Conservation (phyloP, 2,888 invertebrate genomes). For the Cetonia aurata region DNA sequence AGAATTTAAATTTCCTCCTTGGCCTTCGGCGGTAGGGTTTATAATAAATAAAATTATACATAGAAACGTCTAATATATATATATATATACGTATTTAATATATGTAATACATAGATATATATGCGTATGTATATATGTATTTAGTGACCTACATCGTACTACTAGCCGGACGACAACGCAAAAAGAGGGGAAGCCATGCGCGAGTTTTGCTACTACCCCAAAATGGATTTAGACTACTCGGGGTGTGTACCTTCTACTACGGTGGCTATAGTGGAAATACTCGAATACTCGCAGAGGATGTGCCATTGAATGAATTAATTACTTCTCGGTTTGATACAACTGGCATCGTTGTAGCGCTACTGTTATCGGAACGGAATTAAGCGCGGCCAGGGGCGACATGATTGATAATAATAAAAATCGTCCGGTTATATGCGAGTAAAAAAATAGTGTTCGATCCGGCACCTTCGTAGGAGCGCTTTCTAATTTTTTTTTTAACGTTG, state of each 20-base stretch:
- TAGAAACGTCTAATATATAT: constrained; percentile 2
- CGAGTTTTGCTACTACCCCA: constrained; percentile 57
- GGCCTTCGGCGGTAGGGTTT: neutral
- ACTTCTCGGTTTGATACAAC: neutral
- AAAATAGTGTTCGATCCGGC: too few relatives aligned
- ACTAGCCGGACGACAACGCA: constrained; percentile 38
- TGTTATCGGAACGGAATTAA: neutral
- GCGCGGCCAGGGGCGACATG: constrained; percentile 11
- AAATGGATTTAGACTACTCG: constrained; percentile 64
- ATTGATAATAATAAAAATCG: neutral
- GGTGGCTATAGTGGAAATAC: constrained; percentile 55
- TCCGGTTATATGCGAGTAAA: neutral
- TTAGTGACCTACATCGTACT: constrained; percentile 36
- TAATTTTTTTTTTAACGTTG: neutral
- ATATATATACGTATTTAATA: constrained; percentile 20
- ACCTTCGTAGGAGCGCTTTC: neutral
- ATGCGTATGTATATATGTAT: constrained; percentile 13
- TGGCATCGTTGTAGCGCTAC: neutral
- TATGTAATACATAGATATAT: constrained; percentile 19
- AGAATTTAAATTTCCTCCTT: too few relatives aligned
- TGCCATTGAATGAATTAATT: constrained; percentile 52
- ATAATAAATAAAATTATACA: constrained; percentile 17
- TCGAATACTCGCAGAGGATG: constrained; percentile 49
- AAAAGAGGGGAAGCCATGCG: constrained; percentile 57
- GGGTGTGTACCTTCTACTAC: constrained; percentile 65